A percentile compares a stretch with the other conserved stretches of the same genome.
Evolutionary conservation across 1,140 invertebrate species (phyloP).

Genomic region (Solenopsis invicta): DNA sequence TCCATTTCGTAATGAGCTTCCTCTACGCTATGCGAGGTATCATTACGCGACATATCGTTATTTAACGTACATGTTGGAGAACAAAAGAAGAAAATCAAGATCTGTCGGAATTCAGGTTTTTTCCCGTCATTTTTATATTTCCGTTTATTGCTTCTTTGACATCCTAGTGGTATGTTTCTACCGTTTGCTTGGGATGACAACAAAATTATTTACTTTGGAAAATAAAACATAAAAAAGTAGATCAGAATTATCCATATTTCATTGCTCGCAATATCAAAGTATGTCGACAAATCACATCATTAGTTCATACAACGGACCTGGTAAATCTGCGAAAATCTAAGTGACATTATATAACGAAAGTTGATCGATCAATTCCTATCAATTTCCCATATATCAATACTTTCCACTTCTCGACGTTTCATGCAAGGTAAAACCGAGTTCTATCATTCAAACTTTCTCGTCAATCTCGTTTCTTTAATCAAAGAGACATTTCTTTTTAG

Average conservation of each 20-base stretch:
- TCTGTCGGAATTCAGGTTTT: conserved; percentile 7
- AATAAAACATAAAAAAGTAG: background rate
- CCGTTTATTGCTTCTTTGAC: background rate
- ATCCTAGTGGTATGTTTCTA: background rate
- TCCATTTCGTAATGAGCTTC: conserved; percentile 43
- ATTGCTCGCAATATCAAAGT: background rate
- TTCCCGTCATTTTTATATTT: too few relatives aligned
- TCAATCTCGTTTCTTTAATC: background rate
- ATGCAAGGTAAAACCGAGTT: background rate
- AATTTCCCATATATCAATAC: background rate
- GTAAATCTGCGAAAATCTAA: conserved; percentile 7
- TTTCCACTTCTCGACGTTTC: background rate
- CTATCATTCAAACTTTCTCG: background rate
- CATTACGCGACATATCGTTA: background rate
- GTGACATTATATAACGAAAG: background rate
- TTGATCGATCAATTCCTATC: background rate
- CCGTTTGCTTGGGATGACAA: background rate
- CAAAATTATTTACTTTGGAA: background rate
- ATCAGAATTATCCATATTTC: background rate
- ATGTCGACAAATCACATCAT: background rate
- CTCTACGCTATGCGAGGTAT: background rate
- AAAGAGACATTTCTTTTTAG: conserved; percentile 8
- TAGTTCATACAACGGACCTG: background rate
- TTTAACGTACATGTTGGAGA: conserved; percentile 14
- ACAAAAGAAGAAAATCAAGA: background rate